Evolutionary conservation across 1,140 invertebrate genomes (phyloP), one percentile per base, ranked within the genome.

Genomic region (Ips typographus): DNA sequence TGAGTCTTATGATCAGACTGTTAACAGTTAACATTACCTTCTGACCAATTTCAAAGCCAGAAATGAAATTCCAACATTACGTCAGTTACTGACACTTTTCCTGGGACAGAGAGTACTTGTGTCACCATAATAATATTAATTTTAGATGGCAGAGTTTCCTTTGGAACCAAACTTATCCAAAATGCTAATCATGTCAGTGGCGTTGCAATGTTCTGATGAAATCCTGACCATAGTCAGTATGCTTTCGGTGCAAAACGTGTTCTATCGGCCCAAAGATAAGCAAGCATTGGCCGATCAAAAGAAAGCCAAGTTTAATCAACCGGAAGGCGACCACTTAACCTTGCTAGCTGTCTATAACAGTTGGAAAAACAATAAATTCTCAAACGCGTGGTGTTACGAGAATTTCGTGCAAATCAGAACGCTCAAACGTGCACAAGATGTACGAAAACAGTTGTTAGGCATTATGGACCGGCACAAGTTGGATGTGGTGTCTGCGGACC

Each of bases 281-380:
- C 97, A 99, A 82, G 94, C 95, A 0, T 80, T 98, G 41, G 98
- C 98, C 2, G 98, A 99, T 84, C 95, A 99, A 80, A 98, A 98
- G 77, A 99, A 99, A 79, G 96, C 95, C 0, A 99, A 99, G 82
- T 99, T 99, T 77, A 98, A 99, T 84, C 98, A 99, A 81, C 84
- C 94, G 0, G 98, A 99, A 83, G 98, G 98, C 0, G 98, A 99
- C 82, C 98, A 99, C 84, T 84, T 99, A 4, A 99, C 98, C 0
- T 81, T 99, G 6, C 81, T 99, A n/a, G 94, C 97, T 0, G 97
- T 99, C 2, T 99, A 98, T 80, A 99, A 99, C 79, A 97, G 96
- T 38, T 99, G 98, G 98, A 95, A 95, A 78, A 98, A 98, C 77
- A 98, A 99, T 80, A 98, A 99, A 79, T 99, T 98, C 82, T 97